phyloP scores from a whole-genome alignment of 2,113 vertebrate species.

The Dryoscopus gambensis region DNA sequence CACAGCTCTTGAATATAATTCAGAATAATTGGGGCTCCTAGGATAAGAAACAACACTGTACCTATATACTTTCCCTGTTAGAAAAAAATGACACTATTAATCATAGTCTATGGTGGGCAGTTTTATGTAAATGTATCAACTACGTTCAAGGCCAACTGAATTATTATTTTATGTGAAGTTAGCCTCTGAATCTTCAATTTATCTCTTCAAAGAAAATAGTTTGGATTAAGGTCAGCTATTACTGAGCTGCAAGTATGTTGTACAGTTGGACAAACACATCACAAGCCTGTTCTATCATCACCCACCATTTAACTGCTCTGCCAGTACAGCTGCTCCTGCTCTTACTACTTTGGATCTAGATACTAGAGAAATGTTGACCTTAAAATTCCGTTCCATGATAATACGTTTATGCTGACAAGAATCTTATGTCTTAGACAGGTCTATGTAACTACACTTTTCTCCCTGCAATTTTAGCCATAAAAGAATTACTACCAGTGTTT shows the following conservation, averaged over 20 bases:
- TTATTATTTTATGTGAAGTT: neutral
- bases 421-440: neutral
- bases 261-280: neutral
- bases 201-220: neutral
- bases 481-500: neutral
- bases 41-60: neutral
- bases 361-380: neutral
- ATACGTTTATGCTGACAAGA: neutral
- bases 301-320: neutral
- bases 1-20: neutral
- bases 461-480: neutral
- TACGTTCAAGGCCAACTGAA: neutral
- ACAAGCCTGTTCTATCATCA: neutral
- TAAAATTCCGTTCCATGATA: neutral
- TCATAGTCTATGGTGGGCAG: neutral
- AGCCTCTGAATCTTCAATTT: neutral
- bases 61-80: neutral
- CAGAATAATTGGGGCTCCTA: neutral
- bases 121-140: neutral
- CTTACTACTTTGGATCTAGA: neutral
- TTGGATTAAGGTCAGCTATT: neutral
- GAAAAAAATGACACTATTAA: neutral
- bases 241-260: neutral
- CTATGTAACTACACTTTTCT: neutral
- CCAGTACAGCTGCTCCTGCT: neutral